Base-by-base conservation (phyloP, 2,888 invertebrate species). In the Himalopsyche tibetana region DNA sequence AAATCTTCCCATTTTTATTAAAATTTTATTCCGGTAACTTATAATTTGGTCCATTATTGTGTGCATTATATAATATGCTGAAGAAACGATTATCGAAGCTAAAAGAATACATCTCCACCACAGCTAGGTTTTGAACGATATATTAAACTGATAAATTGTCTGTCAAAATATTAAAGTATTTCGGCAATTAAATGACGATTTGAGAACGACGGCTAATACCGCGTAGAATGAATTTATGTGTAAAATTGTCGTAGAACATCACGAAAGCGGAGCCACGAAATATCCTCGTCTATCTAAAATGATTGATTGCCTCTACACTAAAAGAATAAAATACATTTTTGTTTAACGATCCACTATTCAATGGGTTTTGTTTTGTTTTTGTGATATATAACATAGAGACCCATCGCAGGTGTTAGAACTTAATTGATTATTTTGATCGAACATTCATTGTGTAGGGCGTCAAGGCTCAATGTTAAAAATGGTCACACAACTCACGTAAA, bases 201-300 rank as follows among this genome's bases (percentile, higher is more conserved):
- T 74, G 74, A 74, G 74, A 74, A 74, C 74, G 63, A 63, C n/a
- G 15, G 28, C n/a, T 63, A 8, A 36, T 36, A 4, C 19, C 9
- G 36, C 8, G 38, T 36, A 36, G 12, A 74, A 36, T 36, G 36
- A 74, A 36, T 74, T 74, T 28, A 74, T 74, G 38, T 38, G 38
- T 74, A 74, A 74, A 74, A 74, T 74, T 74, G 74, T 15, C 74
- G 36, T 74, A 74, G 74, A 74, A 36, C 74, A 36, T 15, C 36
- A 36, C 74, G 36, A 5, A 36, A 38, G 28, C 36, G 74, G 4
- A 19, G 74, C 74, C 74, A 74, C 74, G 74, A 36, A 36, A 74
- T 74, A 74, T 74, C 74, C 74, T 74, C 74, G 74, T 74, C 38
- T 74, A 74, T 74, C 74, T 74, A 74, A 74, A 74, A 74, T 74